Evolutionary conservation across 2,113 vertebrate genomes (phyloP), one percentile per base, ranked within the genome.

Genomic region (Lycaon pictus): DNA sequence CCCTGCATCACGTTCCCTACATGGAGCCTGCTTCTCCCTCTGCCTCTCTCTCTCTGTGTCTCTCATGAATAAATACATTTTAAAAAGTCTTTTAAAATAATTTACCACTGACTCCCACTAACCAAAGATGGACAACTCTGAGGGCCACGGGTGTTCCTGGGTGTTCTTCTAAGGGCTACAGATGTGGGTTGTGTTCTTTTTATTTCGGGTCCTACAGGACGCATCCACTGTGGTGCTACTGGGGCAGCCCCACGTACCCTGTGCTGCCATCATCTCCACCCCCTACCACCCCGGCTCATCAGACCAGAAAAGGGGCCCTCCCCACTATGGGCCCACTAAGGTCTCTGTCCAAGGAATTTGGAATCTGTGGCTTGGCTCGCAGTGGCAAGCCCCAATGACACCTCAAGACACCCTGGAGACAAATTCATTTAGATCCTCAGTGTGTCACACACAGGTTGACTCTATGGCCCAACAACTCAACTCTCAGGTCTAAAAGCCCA

Each of bases 371-470:
- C n/a, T 17, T 11, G 56, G 32, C 32, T 53, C 2, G 2, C 2
- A 0, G 1, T 7, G 4, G 5, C 5, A 27, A 51, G 3, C 9
- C 1, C 17, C 5, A 51, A 25, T 8, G 1, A 12, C 5, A 3
- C 25, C 23, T 76, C 43, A 16, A 51, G 72, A 51, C 43, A 25
- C 43, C 13, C 7, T 51, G 25, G 43, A 76, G 43, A 7, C 19
- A 35, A 25, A 19, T 43, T 87, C 43, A 8, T 3, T 2, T 19
- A 0, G 5, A 32, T 37, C 16, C 62, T 65, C 7, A 25, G 7
- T 8, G 11, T 10, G 9, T 2, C 23, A 20, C 22, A 37, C 32
- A 20, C 0, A 27, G 13, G n/a, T 17, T 2, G 60, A 35, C 35
- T 11, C 0, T 1, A 15, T 0, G 6, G 15, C 11, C 37, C 23